A percentile compares a stretch with the other conserved stretches of the same genome.
Evolutionary conservation across 1,140 invertebrate species (phyloP).

Genomic region (Bombus confusus): DNA sequence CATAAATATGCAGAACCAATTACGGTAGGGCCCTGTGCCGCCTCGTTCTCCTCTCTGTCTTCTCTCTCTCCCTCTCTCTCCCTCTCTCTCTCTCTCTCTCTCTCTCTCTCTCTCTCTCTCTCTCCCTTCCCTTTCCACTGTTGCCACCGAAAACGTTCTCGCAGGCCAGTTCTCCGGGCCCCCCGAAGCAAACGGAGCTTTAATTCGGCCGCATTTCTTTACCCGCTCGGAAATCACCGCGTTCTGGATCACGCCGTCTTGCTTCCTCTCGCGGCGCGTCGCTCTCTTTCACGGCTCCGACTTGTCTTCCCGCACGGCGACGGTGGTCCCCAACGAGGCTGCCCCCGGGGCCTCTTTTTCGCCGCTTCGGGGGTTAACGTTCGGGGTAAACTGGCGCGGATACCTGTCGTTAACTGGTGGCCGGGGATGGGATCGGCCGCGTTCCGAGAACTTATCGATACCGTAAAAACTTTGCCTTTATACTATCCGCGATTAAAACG

Average conservation of each 20-base stretch:
- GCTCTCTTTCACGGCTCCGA: slow-evolving; percentile 43
- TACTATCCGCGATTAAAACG: neutral
- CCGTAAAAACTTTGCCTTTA: neutral
- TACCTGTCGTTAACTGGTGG: slow-evolving; percentile 41
- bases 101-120: slow-evolving; percentile 8
- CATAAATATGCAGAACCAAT: slow-evolving; percentile 79
- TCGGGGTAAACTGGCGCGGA: slow-evolving; percentile 42
- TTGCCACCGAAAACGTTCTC: slow-evolving; percentile 54
- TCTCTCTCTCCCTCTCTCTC: slow-evolving; percentile 9
- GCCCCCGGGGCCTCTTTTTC: slow-evolving; percentile 51
- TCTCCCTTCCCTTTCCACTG: slow-evolving; percentile 51
- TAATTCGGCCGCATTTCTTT: slow-evolving; percentile 70
- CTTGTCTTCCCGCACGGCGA: slow-evolving; percentile 47
- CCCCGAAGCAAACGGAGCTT: slow-evolving; percentile 67
- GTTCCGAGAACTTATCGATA: slow-evolving; percentile 34
- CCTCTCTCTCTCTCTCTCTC: slow-evolving; percentile 46
- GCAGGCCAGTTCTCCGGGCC: slow-evolving; percentile 39
- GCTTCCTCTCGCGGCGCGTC: neutral
- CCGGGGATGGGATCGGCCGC: neutral
- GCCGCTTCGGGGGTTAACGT: slow-evolving; percentile 44
- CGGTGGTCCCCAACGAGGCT: slow-evolving; percentile 55
- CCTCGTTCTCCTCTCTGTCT: slow-evolving; percentile 39
- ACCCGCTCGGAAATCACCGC: slow-evolving; percentile 66
- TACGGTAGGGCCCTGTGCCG: slow-evolving; percentile 68
- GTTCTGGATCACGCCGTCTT: slow-evolving; percentile 51